Evolutionary conservation across 2,113 vertebrate species (phyloP).

Genomic region (cat (Felis catus)): DNA sequence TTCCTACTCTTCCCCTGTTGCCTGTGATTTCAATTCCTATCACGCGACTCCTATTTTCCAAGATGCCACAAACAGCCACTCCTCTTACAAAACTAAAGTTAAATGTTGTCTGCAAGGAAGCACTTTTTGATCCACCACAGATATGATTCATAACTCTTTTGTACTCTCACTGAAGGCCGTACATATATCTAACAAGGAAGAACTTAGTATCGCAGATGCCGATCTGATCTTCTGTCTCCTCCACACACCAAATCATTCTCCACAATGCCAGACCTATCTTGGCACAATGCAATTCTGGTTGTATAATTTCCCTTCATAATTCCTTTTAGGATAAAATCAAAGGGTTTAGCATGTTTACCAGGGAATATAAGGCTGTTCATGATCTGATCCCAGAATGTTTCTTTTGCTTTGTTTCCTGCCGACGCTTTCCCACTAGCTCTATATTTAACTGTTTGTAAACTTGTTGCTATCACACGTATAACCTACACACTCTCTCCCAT

Average conservation of each 20-base stretch:
- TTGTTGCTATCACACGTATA: not conserved
- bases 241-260: not conserved
- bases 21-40: not conserved
- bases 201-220: not conserved
- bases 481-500: not conserved
- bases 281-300: not conserved
- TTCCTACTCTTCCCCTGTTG: not conserved
- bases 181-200: not conserved
- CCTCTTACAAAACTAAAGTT: not conserved
- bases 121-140: not conserved
- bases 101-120: not conserved
- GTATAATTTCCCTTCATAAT: not conserved
- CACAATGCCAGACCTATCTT: not conserved
- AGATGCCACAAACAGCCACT: not conserved
- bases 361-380: not conserved
- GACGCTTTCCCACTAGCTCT: not conserved
- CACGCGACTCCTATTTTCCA: not conserved
- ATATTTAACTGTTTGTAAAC: not conserved
- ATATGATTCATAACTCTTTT: not conserved
- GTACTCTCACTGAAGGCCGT: not conserved
- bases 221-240: not conserved
- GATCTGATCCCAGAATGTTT: not conserved
- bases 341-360: not conserved
- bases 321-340: not conserved
- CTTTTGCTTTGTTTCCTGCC: not conserved